Evolutionary conservation across 92 coral and sea anemone species (phyloP).

Genomic region (Heteractis magnifica): DNA sequence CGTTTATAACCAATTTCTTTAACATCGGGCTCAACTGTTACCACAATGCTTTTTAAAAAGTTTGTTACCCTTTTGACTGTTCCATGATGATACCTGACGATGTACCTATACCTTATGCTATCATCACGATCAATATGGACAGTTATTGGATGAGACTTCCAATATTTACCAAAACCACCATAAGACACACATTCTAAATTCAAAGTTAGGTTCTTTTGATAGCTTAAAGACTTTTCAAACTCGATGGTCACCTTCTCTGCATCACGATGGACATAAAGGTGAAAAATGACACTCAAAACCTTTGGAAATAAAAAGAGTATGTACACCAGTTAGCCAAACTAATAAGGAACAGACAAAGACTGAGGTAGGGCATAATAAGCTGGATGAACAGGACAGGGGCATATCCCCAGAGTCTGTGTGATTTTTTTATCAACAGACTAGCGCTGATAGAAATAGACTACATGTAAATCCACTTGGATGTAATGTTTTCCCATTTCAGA

Average conservation of each 20-base stretch:
- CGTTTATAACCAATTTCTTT: background rate
- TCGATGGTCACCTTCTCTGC: constrained; percentile 38
- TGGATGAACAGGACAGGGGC: no score
- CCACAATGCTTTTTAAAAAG: background rate
- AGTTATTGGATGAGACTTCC: constrained; percentile 35
- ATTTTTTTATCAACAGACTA: no score
- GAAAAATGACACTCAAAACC: constrained; percentile 34
- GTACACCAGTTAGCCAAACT: background rate
- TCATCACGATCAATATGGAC: constrained; percentile 15
- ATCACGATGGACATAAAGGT: constrained; percentile 35
- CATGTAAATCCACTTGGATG: no score
- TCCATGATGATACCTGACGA: constrained; percentile 25
- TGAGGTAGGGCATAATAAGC: background rate
- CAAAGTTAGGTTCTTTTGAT: background rate
- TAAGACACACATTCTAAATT: background rate
- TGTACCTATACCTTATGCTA: constrained; percentile 41
- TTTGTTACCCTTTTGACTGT: background rate
- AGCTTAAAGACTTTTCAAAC: constrained; percentile 22
- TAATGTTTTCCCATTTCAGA: no score
- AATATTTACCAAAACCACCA: constrained; percentile 22
- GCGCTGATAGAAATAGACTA: no score
- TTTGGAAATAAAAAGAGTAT: background rate
- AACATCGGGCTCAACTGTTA: background rate
- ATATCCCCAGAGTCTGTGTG: no score
- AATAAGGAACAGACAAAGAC: background rate